Evolutionary conservation across 2,888 invertebrate species (phyloP).

Genomic region (Parnassius apollo): DNA sequence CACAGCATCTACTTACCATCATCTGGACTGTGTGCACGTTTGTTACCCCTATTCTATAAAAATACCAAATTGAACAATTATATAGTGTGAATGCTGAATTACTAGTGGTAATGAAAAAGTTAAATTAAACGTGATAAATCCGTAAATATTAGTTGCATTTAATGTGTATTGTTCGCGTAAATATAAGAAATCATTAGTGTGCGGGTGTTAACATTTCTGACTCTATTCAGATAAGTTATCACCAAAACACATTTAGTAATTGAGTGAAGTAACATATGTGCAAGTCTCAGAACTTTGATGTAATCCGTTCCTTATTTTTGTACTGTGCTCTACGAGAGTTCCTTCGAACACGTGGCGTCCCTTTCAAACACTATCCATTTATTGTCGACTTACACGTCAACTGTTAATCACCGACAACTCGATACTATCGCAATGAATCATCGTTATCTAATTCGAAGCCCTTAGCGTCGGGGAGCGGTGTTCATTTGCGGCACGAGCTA

Average conservation of each 20-base stretch:
- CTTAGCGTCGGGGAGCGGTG: conserved; percentile 23
- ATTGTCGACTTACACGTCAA: conserved; percentile 25
- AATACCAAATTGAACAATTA: too few species aligned
- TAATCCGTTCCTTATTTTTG: conserved; percentile 1
- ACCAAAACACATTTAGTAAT: background rate
- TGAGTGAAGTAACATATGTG: background rate
- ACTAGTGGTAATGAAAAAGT: too few species aligned
- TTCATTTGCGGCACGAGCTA: conserved; percentile 30
- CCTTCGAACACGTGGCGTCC: conserved; percentile 23
- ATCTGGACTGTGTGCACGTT: too few species aligned
- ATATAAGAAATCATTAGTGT: too few species aligned
- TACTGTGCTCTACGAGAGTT: background rate
- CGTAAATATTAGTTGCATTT: too few species aligned
- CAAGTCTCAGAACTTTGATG: background rate
- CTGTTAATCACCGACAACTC: conserved; percentile 19
- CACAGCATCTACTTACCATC: too few species aligned
- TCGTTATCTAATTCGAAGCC: conserved; percentile 33
- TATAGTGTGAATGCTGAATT: too few species aligned
- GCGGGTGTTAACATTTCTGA: too few species aligned
- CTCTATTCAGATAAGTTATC: too few species aligned
- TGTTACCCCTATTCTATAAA: too few species aligned
- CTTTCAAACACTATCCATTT: conserved; percentile 23
- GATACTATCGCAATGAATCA: conserved; percentile 32
- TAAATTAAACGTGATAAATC: too few species aligned
- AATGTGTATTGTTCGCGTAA: too few species aligned